phyloP scores from a whole-genome alignment of 1,140 invertebrate species.

The Paraescarpia echinospica region DNA sequence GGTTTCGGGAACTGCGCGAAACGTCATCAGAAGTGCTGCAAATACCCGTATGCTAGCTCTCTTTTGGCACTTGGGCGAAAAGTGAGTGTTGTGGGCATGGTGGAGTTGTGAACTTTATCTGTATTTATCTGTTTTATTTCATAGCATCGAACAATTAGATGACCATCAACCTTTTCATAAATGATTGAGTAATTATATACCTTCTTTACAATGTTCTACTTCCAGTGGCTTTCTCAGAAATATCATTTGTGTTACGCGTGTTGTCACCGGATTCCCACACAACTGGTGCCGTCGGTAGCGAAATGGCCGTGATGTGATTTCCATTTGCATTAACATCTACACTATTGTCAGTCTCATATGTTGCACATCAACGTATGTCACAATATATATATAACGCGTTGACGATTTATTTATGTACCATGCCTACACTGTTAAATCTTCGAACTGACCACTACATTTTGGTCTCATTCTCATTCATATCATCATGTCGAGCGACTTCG shows the following conservation, averaged over 20 bases:
- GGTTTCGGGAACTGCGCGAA: neutral
- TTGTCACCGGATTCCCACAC: neutral
- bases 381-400: neutral
- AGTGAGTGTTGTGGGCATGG: neutral
- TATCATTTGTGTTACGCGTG: neutral
- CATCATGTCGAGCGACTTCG: neutral
- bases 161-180: neutral
- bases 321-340: neutral
- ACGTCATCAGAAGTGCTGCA: neutral
- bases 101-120: neutral
- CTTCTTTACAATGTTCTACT: neutral
- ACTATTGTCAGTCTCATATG: neutral
- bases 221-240: neutral
- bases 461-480: too few species aligned
- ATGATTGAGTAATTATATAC: neutral
- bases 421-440: neutral
- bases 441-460: neutral
- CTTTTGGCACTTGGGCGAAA: constrained; percentile 3
- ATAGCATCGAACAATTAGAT: neutral
- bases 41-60: neutral
- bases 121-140: neutral
- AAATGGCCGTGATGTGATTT: neutral
- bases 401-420: neutral
- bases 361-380: neutral
- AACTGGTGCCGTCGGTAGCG: neutral